Evolutionary conservation across 2,888 invertebrate species (phyloP).

Genomic region (Ectobius pallidus): DNA sequence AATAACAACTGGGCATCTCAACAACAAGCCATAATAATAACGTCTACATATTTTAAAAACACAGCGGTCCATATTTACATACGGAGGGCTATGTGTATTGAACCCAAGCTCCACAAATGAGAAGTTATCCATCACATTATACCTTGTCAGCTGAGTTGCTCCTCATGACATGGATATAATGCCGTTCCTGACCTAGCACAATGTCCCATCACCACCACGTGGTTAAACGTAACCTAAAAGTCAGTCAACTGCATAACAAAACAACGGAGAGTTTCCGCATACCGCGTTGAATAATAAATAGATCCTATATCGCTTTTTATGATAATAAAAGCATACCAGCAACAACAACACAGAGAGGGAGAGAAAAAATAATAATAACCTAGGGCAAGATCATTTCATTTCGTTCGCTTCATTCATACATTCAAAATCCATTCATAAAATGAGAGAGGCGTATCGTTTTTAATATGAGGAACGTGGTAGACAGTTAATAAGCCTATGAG

Average conservation of each 20-base stretch:
- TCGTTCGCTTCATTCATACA: not conserved
- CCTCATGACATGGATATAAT: slow-evolving; percentile 10
- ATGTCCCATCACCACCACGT: not conserved
- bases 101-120: too few relatives aligned
- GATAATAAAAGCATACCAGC: not conserved
- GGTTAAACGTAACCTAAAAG: not conserved
- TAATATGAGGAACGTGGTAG: not conserved
- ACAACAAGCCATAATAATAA: too few relatives aligned
- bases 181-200: not conserved
- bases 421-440: slow-evolving; percentile 6
- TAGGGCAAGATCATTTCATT: not conserved
- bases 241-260: slow-evolving; percentile 3
- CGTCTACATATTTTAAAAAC: too few relatives aligned
- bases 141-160: too few relatives aligned
- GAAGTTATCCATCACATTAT: too few relatives aligned
- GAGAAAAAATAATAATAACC: not conserved
- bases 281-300: slow-evolving; percentile 2
- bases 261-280: not conserved
- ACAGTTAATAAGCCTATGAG: not conserved
- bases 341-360: not conserved
- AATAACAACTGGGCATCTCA: too few relatives aligned
- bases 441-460: not conserved
- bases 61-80: too few relatives aligned
- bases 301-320: slow-evolving; percentile 7
- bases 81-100: too few relatives aligned